phyloP scores from a whole-genome alignment of 2,113 vertebrate species.

The Cyprichromis sp. region DNA sequence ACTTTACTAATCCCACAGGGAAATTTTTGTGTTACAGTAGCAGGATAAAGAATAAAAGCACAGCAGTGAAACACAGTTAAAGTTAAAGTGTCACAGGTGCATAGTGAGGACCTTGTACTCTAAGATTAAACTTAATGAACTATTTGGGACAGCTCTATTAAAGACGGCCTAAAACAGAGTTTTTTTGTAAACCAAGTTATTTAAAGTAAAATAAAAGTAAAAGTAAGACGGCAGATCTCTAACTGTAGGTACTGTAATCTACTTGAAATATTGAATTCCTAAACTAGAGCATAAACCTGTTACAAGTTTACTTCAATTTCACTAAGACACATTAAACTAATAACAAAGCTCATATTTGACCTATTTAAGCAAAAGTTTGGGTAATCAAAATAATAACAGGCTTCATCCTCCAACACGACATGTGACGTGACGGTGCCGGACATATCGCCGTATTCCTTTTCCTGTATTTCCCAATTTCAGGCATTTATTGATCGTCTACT shows the following conservation, averaged over 20 bases:
- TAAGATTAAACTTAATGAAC: not conserved
- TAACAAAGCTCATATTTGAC: not conserved
- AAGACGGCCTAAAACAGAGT: not conserved
- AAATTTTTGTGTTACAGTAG: not conserved
- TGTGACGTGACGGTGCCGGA: not conserved
- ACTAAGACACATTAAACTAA: not conserved
- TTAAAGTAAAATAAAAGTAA: not conserved
- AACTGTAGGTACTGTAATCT: not conserved
- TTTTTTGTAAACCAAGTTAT: not conserved
- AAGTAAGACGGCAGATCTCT: not conserved
- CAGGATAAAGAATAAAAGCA: not conserved
- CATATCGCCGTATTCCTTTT: not conserved
- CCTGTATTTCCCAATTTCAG: not conserved
- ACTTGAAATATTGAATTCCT: not conserved
- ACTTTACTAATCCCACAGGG: not conserved
- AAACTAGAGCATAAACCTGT: not conserved
- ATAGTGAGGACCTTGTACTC: not conserved
- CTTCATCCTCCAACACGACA: not conserved
- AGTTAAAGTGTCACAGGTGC: not conserved
- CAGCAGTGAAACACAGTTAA: not conserved
- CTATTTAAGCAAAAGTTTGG: not conserved
- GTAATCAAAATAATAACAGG: not conserved
- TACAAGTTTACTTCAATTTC: not conserved
- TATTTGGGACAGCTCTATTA: not conserved
- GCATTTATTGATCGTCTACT: constrained; percentile 11